Evolutionary conservation across 1,140 invertebrate species (phyloP).

Genomic region (Procambarus virginalis): DNA sequence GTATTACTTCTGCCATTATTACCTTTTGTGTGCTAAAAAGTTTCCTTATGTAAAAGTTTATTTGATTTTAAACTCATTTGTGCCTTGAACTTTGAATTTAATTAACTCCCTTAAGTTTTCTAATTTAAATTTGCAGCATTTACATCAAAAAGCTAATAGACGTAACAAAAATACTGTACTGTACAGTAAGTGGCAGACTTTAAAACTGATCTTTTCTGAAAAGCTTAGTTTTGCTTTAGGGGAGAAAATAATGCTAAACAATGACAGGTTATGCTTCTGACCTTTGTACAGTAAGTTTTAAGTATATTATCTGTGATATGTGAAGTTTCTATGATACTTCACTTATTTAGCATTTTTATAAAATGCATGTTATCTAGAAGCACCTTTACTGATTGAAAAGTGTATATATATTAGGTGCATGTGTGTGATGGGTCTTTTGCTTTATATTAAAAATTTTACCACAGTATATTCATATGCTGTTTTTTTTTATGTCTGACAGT

Average conservation of each 20-base stretch:
- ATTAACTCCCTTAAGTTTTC: too few species aligned
- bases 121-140: too few species aligned
- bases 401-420: constrained; percentile 7
- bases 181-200: neutral
- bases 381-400: constrained; percentile 17
- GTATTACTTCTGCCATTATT: too few species aligned
- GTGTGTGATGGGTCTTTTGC: neutral
- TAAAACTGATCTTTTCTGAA: neutral
- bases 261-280: neutral
- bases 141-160: too few species aligned
- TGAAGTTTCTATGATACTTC: constrained; percentile 33
- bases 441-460: too few species aligned
- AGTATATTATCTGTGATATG: constrained; percentile 36
- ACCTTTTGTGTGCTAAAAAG: too few species aligned
- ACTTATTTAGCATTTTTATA: constrained; percentile 21
- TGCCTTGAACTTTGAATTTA: too few species aligned
- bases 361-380: neutral
- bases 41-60: too few species aligned
- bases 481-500: too few species aligned
- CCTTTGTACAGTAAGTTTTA: neutral
- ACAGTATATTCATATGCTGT: too few species aligned
- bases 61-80: too few species aligned
- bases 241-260: neutral
- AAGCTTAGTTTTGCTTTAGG: neutral
- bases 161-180: too few species aligned